A percentile compares a stretch with the other conserved stretches of the same genome.
phyloP scores from a whole-genome alignment of 2,888 invertebrate species.

The Dermolepida albohirtum region DNA sequence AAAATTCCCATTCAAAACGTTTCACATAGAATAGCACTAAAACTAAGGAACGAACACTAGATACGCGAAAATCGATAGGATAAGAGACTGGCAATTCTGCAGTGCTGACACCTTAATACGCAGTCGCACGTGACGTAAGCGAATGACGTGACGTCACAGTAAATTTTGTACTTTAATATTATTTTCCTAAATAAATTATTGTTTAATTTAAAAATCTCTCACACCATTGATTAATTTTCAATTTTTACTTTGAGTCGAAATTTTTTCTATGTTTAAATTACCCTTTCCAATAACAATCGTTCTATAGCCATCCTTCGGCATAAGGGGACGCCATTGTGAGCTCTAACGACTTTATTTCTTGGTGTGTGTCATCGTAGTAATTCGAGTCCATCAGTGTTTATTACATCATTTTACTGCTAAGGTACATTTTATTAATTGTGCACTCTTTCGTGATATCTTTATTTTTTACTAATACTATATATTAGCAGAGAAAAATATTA shows the following conservation, averaged over 20 bases:
- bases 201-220: conserved; percentile 43
- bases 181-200: conserved; percentile 45
- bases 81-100: conserved; percentile 73
- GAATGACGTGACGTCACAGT: conserved; percentile 59
- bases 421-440: conserved; percentile 57
- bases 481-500: conserved; percentile 65
- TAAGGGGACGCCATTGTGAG: conserved; percentile 86
- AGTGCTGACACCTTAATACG: conserved; percentile 69
- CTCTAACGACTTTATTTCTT: conserved; percentile 79
- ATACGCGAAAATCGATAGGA: conserved; percentile 83
- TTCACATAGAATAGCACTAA: conserved; percentile 79
- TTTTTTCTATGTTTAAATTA: conserved; percentile 29
- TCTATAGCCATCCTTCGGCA: conserved; percentile 59
- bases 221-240: conserved; percentile 7
- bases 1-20: conserved; percentile 83
- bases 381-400: conserved; percentile 75
- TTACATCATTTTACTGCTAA: conserved; percentile 65
- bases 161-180: conserved; percentile 46
- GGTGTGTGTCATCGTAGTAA: conserved; percentile 76
- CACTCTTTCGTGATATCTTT: conserved; percentile 52
- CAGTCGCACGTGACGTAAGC: conserved; percentile 66
- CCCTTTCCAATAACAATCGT: not conserved
- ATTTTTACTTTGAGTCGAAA: conserved; percentile 40
- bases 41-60: conserved; percentile 78
- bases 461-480: conserved; percentile 65